phyloP scores from a whole-genome alignment of 2,113 vertebrate species.

The Rhadina sibilatrix region DNA sequence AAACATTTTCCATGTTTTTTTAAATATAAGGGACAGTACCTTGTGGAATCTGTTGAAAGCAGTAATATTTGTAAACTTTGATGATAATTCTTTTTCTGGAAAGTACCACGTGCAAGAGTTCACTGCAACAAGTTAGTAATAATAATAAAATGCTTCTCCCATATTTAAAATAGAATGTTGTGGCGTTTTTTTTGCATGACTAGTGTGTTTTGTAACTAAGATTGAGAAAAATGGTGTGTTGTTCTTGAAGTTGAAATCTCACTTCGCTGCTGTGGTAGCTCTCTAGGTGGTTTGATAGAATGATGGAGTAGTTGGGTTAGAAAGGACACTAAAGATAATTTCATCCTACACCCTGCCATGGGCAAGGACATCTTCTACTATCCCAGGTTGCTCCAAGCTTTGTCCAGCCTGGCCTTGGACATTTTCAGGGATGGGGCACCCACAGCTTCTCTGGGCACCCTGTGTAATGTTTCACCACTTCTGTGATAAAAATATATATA shows the following conservation, averaged over 20 bases:
- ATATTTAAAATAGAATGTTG: background rate
- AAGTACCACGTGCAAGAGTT: background rate
- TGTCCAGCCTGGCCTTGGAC: rapidly evolving
- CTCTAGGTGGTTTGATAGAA: background rate
- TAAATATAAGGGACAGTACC: background rate
- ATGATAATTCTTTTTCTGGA: background rate
- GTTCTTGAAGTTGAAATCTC: background rate
- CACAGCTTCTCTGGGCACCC: background rate
- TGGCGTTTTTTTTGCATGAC: background rate
- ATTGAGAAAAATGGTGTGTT: background rate
- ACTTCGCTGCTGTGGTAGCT: background rate
- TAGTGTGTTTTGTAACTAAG: background rate
- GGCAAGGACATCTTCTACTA: background rate
- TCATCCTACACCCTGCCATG: rapidly evolving
- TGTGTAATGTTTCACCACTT: background rate
- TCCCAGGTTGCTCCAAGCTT: background rate
- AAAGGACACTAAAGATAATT: background rate
- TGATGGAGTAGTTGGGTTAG: background rate
- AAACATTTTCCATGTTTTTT: background rate
- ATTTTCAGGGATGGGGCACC: background rate
- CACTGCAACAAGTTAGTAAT: background rate
- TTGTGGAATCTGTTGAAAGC: background rate
- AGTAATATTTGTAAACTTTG: background rate
- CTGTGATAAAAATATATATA: rapidly evolving
- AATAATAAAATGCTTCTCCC: background rate